Evolutionary conservation across 2,797 vertebrate genomes (phyloP), one percentile per base, ranked within the genome.

Genomic region (Sebastes wilsoni): DNA sequence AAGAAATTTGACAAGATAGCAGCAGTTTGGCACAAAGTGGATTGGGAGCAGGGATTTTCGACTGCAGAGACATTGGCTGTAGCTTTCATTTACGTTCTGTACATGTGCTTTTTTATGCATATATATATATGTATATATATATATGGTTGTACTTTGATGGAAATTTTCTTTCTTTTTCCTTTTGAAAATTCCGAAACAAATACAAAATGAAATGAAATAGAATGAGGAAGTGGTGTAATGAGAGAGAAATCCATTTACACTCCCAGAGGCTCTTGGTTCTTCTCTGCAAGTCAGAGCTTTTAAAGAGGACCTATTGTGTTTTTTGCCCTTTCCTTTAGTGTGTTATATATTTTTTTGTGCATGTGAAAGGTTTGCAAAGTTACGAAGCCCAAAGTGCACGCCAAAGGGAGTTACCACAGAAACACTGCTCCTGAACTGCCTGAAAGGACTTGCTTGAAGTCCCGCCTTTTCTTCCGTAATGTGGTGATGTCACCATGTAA

Each of bases 11-110:
- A 82, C 59, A 74, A 66, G 61, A 77, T 68, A 28, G 79, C 74
- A 65, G 76, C 69, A 32, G 81, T 84, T 87, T 77, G 82, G 54
- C 80, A 70, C 66, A 22, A 58, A 85, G 59, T 77, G 87, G 13
- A 32, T 79, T 30, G 67, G 67, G 80, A 87, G 62, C 58, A 23
- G 61, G 42, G 34, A 46, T 34, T 83, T 83, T 76, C 5, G 11
- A 72, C 72, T 72, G 58, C 7, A 23, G 62, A 86, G 76, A 79
- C 68, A 52, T 36, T 82, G 64, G 74, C 78, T 85, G 54, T 12
- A 81, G 73, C 54, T 73, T 77, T 81, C 30, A 36, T 83, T 77
- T 8, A 61, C 34, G 25, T 55, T 85, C 75, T 14, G 52, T 84
- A 73, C 79, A 81, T 59, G 87, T 84, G 72, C 74, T 71, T 61